phyloP scores from a whole-genome alignment of 2,797 vertebrate genomes.

The Dryobates pubescens region DNA sequence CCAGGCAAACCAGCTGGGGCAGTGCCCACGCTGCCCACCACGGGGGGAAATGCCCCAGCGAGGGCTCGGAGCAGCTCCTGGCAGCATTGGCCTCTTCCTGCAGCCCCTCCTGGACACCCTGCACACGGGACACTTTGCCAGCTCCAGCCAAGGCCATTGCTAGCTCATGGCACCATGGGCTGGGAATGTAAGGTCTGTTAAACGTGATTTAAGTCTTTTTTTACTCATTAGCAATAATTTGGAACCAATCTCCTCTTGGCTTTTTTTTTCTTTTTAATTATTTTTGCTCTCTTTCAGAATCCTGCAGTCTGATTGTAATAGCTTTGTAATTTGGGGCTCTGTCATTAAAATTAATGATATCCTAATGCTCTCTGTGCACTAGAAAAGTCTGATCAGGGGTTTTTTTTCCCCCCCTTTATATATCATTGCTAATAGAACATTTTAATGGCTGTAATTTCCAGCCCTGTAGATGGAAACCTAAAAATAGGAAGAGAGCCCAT shows the following conservation, averaged over 20 bases:
- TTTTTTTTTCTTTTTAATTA: neutral
- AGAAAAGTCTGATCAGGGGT: conserved; percentile 58
- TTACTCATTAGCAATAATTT: conserved; percentile 70
- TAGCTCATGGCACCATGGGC: neutral
- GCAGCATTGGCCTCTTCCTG: accelerated
- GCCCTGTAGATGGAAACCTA: conserved; percentile 74
- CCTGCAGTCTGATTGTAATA: conserved; percentile 73
- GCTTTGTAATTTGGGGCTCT: conserved; percentile 73
- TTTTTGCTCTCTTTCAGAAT: neutral
- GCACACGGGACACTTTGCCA: accelerated
- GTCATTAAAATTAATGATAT: conserved; percentile 79
- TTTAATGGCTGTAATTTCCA: conserved; percentile 78
- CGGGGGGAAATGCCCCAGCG: neutral
- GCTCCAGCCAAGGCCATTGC: neutral
- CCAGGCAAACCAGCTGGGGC: neutral
- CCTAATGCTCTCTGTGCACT: conserved; percentile 70
- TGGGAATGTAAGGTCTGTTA: conserved; percentile 59
- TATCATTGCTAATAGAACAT: conserved; percentile 79
- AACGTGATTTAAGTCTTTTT: conserved; percentile 68
- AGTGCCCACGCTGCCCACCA: accelerated
- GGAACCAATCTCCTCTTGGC: conserved; percentile 9
- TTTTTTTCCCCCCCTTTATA: conserved; percentile 69
- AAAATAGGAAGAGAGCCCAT: conserved; percentile 72
- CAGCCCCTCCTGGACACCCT: neutral
- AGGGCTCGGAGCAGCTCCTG: too few species aligned